Base-by-base conservation (phyloP, 2,113 vertebrate species). In the Notiomystis cincta region DNA sequence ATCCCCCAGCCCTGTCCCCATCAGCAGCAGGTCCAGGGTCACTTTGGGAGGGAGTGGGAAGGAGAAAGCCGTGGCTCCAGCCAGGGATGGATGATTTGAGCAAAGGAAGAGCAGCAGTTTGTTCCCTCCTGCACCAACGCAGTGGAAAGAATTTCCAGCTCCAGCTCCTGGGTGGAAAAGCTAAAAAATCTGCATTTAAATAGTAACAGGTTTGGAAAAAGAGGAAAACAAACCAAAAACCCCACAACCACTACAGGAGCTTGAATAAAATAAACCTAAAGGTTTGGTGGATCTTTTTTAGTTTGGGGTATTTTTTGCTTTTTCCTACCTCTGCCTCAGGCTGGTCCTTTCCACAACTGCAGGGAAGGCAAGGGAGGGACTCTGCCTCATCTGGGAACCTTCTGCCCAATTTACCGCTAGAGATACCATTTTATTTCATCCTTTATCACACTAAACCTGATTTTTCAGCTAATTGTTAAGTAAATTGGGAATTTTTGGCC, bases 91-190 rank as follows among this genome's bases (percentile, higher is more conserved):
- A 93, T 93, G 90, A 91, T 92, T 57, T 83, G 84, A 96, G 87
- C 89, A 87, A 66, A 53, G 72, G 90, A 89, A 94, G 92, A 84
- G 88, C 80, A 80, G 82, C 0, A 42, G 87, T 97, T 96, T 96
- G 95, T 94, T 96, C 90, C 91, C 93, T 94, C 76, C 94, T 93
- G 86, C 90, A 91, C 79, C 84, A 94, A 91, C 72, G 65, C 90
- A 95, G 89, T 93, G 96, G 93, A 97, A 97, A 96, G 90, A 97
- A 94, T 97, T 97, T 96, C 89, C 93, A 83, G 51, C 93, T 89
- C 83, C 11, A 0, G 81, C 92, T 89, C 89, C 84, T 0, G 33
- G 40, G 85, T 94, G 91, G 94, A 97, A 95, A 95, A 95, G 94
- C 91, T 96, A 89, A 96, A 97, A 97, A 96, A 97, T 93, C 67